Percentiles rank a stretch among this genome's conserved stretches.
These are phyloP conservation scores for Naja naja DNA, from an alignment of 2,113 vertebrate genomes.

Conservation along the genomic window DNA sequence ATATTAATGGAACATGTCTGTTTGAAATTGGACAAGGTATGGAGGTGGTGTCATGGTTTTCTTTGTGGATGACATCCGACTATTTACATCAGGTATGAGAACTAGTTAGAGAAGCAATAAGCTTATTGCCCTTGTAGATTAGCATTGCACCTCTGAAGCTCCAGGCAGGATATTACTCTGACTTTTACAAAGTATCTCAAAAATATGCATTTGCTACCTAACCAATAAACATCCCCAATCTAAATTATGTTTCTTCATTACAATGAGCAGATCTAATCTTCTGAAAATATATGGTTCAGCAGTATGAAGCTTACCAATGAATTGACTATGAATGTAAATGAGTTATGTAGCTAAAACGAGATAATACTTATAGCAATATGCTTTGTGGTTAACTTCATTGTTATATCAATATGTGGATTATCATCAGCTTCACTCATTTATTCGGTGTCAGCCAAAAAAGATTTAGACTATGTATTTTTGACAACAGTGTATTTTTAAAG, in stretches of 20 bases:
- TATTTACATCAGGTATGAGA: neutral
- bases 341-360: neutral
- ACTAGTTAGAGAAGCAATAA: neutral
- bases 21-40: neutral
- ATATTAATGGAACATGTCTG: neutral
- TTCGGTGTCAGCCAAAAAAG: neutral
- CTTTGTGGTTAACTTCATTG: neutral
- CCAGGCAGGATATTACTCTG: conserved; percentile 1
- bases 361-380: neutral
- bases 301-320: neutral
- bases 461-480: neutral
- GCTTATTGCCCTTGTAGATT: neutral
- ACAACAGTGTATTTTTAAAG: neutral
- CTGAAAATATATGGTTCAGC: neutral
- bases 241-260: conserved; percentile 15
- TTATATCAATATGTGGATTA: neutral
- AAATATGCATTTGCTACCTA: neutral
- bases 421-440: neutral
- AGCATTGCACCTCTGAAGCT: neutral
- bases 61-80: neutral
- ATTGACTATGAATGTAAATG: conserved; percentile 10
- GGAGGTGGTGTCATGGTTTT: neutral
- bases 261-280: conserved; percentile 9
- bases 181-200: neutral
- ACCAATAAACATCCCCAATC: neutral